Evolutionary conservation across 1,140 invertebrate genomes (phyloP), one percentile per base, ranked within the genome.

Genomic region (Armadillidium nasatum): DNA sequence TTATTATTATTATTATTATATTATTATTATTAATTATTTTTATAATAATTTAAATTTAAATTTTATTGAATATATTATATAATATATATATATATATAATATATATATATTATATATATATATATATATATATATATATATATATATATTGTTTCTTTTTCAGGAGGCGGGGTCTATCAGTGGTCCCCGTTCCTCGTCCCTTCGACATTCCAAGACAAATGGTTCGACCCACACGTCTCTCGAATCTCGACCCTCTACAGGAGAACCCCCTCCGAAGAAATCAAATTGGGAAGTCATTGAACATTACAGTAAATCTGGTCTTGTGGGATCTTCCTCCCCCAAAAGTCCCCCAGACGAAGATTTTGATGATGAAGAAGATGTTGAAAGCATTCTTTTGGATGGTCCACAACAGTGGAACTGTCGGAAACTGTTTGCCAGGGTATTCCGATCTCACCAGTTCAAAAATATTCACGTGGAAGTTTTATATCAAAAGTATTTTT

Each of bases 401-500:
- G 73, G 19, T 54, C 72, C 44, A n/a, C 68, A 46, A 78, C 82
- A 81, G 82, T 82, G 78, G 83, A 83, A 77, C 70, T 71, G 73
- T n/a, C 80, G 69, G 76, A 73, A 66, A 70, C 82, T 87, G 82
- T 76, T 85, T 80, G 22, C 83, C 79, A 82, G 85, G 7, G 83
- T 88, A 6, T 87, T 86, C 78, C 81, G 84, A 4, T 90, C 89
- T 45, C 89, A 91, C 83, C 88, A 88, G 79, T 91, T 91, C 85
- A 89, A 89, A 83, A 90, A 82, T 54, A 82, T 82, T 69, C 86
- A 94, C 90, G 91, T 95, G 82, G 94, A 95, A 85, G 91, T 91
- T 88, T 85, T 96, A 69, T 96, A 95, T 85, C 94, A 96, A 85
- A 88, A 93, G 67, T 96, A 96, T 86, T 95, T 96, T 84, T 88